Evolutionary conservation across 2,113 vertebrate genomes (phyloP), one percentile per base, ranked within the genome.

Genomic region (Calonectris borealis): DNA sequence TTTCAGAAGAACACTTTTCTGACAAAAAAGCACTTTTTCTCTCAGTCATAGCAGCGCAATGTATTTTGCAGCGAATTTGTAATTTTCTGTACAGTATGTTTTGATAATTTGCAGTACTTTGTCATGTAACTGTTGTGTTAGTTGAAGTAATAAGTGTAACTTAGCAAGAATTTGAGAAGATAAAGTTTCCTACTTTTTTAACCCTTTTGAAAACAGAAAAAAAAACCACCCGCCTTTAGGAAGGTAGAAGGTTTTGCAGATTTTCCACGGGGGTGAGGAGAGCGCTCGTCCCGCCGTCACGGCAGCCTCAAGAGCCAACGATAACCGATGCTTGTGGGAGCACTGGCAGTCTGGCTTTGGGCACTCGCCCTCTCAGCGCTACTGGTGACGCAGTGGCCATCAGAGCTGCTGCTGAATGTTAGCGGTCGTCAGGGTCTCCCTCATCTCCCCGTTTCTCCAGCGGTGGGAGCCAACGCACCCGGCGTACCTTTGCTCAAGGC

Each of bases 21-120:
- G 98, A 96, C 91, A 93, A 96, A 97, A 26, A 97, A 97, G 98
- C 98, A 98, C 98, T 98, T 98, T 98, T 97, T 98, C 98, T 94
- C 98, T 98, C 97, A 94, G 98, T 97, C 98, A 98, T 98, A 98
- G 98, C 98, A 98, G 98, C 98, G 98, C 99, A 99, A 98, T 98
- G 99, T 99, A 99, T 99, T 99, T 99, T 99, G 97, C 99, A 99
- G 99, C 92, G 96, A 98, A 97, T 99, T 98, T 99, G 99, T 99
- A 99, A 98, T 98, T 99, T 99, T 98, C 98, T 99, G 99, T 99
- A 99, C 98, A 98, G 99, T 99, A 97, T 73, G 97, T 98, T 97
- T 99, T 99, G 99, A 99, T 99, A 99, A 99, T 98, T 99, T 98
- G 98, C 99, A 98, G 99, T 99, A 99, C 98, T 99, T 99, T 99